A percentile compares a stretch with the other conserved stretches of the same genome.
Conservation (phyloP, 2,797 vertebrate genomes). For the Etheostoma nigrum region DNA sequence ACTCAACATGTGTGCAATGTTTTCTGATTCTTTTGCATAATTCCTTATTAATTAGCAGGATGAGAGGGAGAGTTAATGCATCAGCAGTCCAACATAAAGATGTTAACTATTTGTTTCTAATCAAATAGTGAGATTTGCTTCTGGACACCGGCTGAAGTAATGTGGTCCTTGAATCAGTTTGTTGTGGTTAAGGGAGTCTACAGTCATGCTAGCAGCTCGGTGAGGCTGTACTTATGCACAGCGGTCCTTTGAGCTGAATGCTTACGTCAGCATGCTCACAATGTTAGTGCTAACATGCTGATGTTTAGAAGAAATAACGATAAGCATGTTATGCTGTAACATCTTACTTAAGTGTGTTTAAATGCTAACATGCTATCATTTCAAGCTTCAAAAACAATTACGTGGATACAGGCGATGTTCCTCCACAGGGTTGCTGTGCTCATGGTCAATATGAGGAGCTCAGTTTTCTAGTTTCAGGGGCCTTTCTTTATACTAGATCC, state of each 20-base stretch:
- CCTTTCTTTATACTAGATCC: no score
- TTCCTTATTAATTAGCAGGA: slow-evolving; percentile 1
- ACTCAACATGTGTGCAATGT: background rate
- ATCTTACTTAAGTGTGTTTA: background rate
- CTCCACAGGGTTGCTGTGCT: background rate
- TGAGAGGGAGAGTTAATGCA: background rate
- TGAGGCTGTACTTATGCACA: background rate
- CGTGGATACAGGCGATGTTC: background rate
- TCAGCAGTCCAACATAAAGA: background rate
- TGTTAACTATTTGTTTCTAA: background rate
- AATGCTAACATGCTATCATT: background rate
- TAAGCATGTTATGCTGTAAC: background rate
- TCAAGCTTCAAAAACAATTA: background rate
- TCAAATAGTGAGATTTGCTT: background rate
- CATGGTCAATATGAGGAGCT: background rate
- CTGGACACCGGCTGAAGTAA: background rate
- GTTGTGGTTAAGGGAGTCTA: background rate
- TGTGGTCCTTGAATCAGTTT: background rate
- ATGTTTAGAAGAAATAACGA: background rate
- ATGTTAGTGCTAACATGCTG: background rate
- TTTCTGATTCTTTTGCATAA: background rate
- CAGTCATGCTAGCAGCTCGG: background rate
- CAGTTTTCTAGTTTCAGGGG: no score
- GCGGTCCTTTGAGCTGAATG: background rate
- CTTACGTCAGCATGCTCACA: background rate